These are phyloP conservation scores for Scelioninae gen. 2 DNA, from an alignment of 2,888 invertebrate species.

Conservation along the genomic window DNA sequence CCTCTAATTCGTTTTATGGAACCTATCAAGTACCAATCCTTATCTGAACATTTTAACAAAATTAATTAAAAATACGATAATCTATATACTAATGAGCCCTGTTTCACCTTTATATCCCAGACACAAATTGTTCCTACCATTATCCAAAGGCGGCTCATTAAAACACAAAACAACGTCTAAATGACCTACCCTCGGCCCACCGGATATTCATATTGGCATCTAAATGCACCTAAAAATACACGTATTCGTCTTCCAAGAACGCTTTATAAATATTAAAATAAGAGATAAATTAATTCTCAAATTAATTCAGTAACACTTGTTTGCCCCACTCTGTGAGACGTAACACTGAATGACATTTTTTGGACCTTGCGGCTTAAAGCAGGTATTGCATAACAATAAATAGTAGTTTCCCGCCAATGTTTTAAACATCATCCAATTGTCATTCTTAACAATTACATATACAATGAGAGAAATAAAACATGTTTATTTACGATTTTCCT, in stretches of 20 bases:
- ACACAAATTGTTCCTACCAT: neutral
- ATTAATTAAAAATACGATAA: no score
- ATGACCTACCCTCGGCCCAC: neutral
- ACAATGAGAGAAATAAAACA: no score
- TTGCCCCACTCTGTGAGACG: neutral
- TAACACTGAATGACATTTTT: slow-evolving; percentile 1
- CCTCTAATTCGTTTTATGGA: no score
- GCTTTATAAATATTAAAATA: slow-evolving; percentile 16
- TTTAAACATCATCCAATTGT: no score
- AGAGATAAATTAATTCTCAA: neutral
- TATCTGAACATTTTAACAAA: no score
- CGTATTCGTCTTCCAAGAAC: slow-evolving; percentile 4
- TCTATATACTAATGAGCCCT: no score
- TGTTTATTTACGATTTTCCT: no score
- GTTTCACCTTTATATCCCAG: no score
- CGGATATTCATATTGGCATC: slow-evolving; percentile 5
- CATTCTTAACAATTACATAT: no score
- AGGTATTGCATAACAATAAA: no score
- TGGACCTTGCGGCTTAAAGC: neutral
- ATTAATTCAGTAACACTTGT: slow-evolving; percentile 3
- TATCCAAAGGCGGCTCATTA: neutral
- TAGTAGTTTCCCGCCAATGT: no score
- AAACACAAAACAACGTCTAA: neutral
- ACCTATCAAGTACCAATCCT: no score
- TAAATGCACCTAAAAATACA: slow-evolving; percentile 7